These are phyloP conservation scores for Lepus europaeus DNA, from an alignment of 2,113 vertebrate genomes.

Conservation along the genomic window DNA sequence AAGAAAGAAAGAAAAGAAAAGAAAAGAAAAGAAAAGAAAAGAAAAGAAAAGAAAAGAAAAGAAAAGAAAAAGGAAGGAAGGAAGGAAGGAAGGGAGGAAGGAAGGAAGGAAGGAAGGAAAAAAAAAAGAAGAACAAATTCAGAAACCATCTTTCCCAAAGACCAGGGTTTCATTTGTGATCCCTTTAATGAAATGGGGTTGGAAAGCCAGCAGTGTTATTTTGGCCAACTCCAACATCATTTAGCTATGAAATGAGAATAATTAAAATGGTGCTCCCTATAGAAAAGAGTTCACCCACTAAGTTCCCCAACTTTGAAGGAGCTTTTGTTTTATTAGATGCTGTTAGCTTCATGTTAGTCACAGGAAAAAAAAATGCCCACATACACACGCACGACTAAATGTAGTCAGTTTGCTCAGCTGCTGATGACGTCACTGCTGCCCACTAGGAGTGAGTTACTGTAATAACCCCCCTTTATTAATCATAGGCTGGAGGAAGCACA, in stretches of 20 bases:
- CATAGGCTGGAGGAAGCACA: slow-evolving; percentile 88
- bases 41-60: too few species aligned
- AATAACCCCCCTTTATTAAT: slow-evolving; percentile 91
- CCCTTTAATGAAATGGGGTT: slow-evolving; percentile 28
- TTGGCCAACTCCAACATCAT: slow-evolving; percentile 63
- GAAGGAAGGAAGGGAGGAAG: too few species aligned
- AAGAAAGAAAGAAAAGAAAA: not conserved
- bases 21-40: too few species aligned
- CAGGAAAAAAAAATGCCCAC: slow-evolving; percentile 78
- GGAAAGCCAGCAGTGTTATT: slow-evolving; percentile 51
- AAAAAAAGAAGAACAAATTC: slow-evolving; percentile 39
- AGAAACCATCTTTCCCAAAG: slow-evolving; percentile 50
- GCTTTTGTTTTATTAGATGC: slow-evolving; percentile 85
- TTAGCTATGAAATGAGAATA: slow-evolving; percentile 67
- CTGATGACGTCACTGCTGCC: slow-evolving; percentile 88
- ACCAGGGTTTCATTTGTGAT: slow-evolving; percentile 38
- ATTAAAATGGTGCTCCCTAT: slow-evolving; percentile 77
- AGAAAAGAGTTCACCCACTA: slow-evolving; percentile 78
- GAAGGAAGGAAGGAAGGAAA: too few species aligned
- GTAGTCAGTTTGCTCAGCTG: slow-evolving; percentile 91
- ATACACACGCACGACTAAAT: slow-evolving; percentile 81
- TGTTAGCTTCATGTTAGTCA: slow-evolving; percentile 88
- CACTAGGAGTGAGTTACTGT: slow-evolving; percentile 89
- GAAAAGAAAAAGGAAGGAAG: too few species aligned
- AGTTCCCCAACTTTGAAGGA: slow-evolving; percentile 82